These are phyloP conservation scores for Perognathus longimembris DNA, from an alignment of 2,113 vertebrate species.

Conservation along the genomic window DNA sequence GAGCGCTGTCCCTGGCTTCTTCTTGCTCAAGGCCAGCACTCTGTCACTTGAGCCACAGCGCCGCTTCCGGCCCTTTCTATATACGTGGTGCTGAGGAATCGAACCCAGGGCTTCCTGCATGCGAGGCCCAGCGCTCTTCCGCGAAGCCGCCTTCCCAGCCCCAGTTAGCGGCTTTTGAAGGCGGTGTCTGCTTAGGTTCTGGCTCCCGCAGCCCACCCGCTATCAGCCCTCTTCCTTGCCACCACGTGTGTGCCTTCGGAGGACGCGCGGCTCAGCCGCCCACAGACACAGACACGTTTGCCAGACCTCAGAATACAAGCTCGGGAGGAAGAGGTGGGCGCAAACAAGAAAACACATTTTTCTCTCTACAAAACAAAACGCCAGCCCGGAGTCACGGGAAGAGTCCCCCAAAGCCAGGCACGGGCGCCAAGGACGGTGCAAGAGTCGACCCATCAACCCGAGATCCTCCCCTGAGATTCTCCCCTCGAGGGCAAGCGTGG, in stretches of 20 bases:
- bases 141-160: no score
- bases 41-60: no score
- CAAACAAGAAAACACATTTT: not conserved
- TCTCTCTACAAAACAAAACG: not conserved
- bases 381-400: not conserved
- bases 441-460: rapidly evolving
- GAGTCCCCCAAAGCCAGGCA: not conserved
- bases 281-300: not conserved
- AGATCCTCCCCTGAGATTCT: not conserved
- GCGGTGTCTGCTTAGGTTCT: not conserved
- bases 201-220: rapidly evolving
- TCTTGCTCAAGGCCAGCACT: no score
- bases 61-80: no score
- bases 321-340: not conserved
- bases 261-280: not conserved
- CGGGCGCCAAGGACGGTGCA: not conserved
- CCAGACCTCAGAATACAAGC: not conserved
- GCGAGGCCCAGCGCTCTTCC: no score
- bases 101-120: no score
- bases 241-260: rapidly evolving
- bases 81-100: no score
- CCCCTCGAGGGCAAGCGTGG: not conserved
- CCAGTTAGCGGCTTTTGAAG: not conserved
- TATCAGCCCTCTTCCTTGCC: not conserved
- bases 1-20: no score